Evolutionary conservation across 2,888 invertebrate species (phyloP), one percentile per base, ranked within the genome.

Genomic region (Entomobrya proxima): DNA sequence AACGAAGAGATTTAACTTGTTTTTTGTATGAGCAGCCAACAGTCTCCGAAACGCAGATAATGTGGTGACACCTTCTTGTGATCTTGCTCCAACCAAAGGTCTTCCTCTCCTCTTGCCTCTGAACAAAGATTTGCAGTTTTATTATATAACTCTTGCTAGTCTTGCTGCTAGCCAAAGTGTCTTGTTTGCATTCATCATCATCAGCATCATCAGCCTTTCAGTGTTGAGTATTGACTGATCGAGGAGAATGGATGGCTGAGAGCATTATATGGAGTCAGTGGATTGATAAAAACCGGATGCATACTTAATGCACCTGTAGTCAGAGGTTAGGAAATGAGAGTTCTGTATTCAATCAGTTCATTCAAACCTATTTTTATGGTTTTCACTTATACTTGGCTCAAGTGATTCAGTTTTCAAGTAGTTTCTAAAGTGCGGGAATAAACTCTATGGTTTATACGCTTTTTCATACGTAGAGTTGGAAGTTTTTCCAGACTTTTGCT

Each of bases 161-260:
- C n/a, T n/a, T n/a, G n/a, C n/a, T n/a, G n/a, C n/a, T n/a, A n/a
- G 40, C 67, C 67, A 67, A 67, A 37, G 67, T 67, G 67, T 67
- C 40, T 67, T 67, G 67, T 67, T 67, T 67, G 40, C 40, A 15
- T 40, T 40, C 21, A 18, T n/a, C n/a, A n/a, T n/a, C 2, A 52
- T 52, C 7, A n/a, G 35, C 18, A 18, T 64, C 61, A 64, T 64
- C 64, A 3, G 35, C 64, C 37, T 18, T 4, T 35, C 3, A n/a
- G 6, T 67, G 13, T 64, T 64, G 40, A 32, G 55, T 58, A 61
- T 40, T 67, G 67, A 40, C 40, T 67, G 67, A 67, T 40, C 24
- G 24, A 5, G 13, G 61, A 52, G 50, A 40, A n/a, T n/a, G 18
- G 24, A 67, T 67, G 67, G 13, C 21, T 40, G 37, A 67, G n/a